Conservation (phyloP, 2,113 vertebrate species). For the Cyprinodon brontotheroides region DNA sequence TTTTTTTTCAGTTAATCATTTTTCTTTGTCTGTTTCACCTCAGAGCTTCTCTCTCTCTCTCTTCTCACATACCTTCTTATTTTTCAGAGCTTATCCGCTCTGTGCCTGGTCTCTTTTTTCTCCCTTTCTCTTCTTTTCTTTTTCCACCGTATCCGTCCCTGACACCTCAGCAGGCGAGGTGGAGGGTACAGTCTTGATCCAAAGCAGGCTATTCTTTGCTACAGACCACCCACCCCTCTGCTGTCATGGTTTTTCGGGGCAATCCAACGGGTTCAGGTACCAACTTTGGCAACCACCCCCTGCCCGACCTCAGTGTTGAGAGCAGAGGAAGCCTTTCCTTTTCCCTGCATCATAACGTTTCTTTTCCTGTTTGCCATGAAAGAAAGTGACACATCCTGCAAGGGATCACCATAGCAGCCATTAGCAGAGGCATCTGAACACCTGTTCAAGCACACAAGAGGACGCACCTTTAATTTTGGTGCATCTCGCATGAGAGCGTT, state of each 20-base stretch:
- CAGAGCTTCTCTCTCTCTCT: conserved; percentile 5
- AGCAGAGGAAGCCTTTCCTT: conserved; percentile 21
- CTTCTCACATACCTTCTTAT: background rate
- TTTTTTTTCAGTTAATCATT: conserved; percentile 52
- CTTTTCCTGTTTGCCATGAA: conserved; percentile 12
- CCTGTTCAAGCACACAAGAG: conserved; percentile 32
- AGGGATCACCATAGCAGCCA: conserved; percentile 26
- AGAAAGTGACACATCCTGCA: conserved; percentile 11
- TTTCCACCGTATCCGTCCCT: conserved; percentile 25
- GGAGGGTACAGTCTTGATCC: conserved; percentile 40
- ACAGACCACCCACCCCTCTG: conserved; percentile 35
- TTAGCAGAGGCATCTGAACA: conserved; percentile 55
- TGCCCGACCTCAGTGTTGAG: background rate
- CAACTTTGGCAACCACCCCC: background rate
- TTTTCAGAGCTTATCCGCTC: background rate
- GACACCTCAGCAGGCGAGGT: conserved; percentile 52
- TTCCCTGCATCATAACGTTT: conserved; percentile 41
- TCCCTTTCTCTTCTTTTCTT: background rate
- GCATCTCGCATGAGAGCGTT: conserved; percentile 10
- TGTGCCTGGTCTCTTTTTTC: conserved; percentile 17
- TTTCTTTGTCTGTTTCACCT: conserved; percentile 32
- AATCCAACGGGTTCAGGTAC: conserved; percentile 24
- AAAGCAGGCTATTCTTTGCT: conserved; percentile 46
- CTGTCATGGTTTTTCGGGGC: conserved; percentile 19
- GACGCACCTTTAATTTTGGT: conserved; percentile 41